Conservation (phyloP, 2,888 invertebrate genomes). For the Timandra comae region DNA sequence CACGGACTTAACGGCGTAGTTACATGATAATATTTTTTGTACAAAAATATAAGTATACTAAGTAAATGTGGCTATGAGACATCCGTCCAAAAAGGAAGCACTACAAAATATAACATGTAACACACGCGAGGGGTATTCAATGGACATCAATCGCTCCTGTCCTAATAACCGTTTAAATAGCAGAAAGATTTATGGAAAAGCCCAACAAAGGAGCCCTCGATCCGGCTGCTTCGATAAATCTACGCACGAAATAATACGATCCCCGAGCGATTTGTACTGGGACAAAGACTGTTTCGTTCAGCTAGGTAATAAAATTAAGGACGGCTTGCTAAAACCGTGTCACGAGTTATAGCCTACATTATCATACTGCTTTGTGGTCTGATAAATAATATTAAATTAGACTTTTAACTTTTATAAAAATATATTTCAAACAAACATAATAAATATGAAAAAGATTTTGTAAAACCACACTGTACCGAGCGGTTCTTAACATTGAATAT, state of each 20-base stretch:
- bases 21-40: too few relatives aligned
- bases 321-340: slow-evolving; percentile 15
- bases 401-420: too few relatives aligned
- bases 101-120: slow-evolving; percentile 31
- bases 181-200: slow-evolving; percentile 67
- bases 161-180: slow-evolving; percentile 73
- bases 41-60: too few relatives aligned
- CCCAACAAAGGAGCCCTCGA: slow-evolving; percentile 67
- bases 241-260: slow-evolving; percentile 71
- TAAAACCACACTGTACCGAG: too few relatives aligned
- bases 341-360: slow-evolving; percentile 4
- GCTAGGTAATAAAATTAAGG: slow-evolving; percentile 51
- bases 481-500: neutral
- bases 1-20: too few relatives aligned
- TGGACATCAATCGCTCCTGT: slow-evolving; percentile 63
- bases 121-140: slow-evolving; percentile 38
- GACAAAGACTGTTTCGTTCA: slow-evolving; percentile 64
- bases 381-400: too few relatives aligned
- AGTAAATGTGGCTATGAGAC: too few relatives aligned
- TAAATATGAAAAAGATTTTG: too few relatives aligned
- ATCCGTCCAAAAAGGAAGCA: slow-evolving; percentile 5
- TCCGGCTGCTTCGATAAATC: slow-evolving; percentile 63
- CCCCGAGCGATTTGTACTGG: slow-evolving; percentile 62
- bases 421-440: too few relatives aligned
- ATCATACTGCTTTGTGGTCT: too few relatives aligned